Evolutionary conservation across 1,140 invertebrate species (phyloP), one percentile per base, ranked within the genome.

Genomic region (Antheraea pernyi): DNA sequence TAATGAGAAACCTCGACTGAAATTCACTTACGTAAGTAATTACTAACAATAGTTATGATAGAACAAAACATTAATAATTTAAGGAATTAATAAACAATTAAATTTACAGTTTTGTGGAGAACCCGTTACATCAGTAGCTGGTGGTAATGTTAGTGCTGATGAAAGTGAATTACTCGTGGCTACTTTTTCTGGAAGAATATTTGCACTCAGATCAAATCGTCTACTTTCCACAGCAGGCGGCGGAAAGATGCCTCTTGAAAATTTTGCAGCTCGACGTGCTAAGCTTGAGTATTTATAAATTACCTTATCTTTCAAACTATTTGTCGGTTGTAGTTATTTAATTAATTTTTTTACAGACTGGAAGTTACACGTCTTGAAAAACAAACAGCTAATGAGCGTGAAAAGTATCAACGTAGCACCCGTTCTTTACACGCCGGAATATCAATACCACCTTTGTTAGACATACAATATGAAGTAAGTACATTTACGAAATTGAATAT

Each of bases 121-220:
- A 70, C 90, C 90, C 16, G 81, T 92, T 3, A 91, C 88, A 22
- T 91, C 90, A 36, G 80, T 92, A 7, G 72, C 71, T 19, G 88
- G 89, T 46, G 88, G 89, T 19, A 84, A 76, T 61, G 76, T 92
- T 10, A 83, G 85, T 3, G 77, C 80, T 13, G 85, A 89, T 30
- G 88, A 91, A 62, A 71, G 72, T 0, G 89, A 91, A 73, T 53
- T 92, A 61, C 46, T 92, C 6, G 87, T 80, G 0, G 80, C 87
- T 1, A 91, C 89, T 13, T 92, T 89, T 77, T 92, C 88, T 11
- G 89, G 89, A 30, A 76, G 89, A 75, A 81, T 92, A 65, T 91
- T 91, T 63, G 86, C 85, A 9, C 78, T 91, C 3, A 76, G 88
- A 70, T 81, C 86, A 18, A 79, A 77, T 16, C 76, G 81, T 9